Conservation (phyloP, 1,140 invertebrate species). For the Drosophila kohkoa region DNA sequence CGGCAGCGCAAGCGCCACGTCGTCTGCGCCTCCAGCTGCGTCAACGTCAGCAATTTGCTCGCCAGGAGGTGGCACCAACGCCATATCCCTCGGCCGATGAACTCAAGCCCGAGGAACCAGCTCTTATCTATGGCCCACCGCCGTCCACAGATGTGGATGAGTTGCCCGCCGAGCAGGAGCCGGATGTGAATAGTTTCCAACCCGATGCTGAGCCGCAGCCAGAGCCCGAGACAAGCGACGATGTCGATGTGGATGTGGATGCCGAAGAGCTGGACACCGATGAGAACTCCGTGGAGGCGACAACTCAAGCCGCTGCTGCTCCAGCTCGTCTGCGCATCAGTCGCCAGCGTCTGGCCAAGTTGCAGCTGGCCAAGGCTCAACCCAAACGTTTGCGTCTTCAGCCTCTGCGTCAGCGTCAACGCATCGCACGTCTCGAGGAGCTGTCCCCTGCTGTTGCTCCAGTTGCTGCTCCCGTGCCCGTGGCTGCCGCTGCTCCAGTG, state of each 20-base stretch:
- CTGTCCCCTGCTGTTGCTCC: slow-evolving; percentile 32
- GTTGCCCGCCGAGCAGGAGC: slow-evolving; percentile 48
- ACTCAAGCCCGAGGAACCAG: slow-evolving; percentile 70
- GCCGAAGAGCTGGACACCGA: slow-evolving; percentile 66
- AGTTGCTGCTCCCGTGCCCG: slow-evolving; percentile 5
- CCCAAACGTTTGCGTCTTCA: slow-evolving; percentile 24
- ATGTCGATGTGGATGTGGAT: slow-evolving; percentile 1
- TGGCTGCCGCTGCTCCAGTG: slow-evolving; percentile 23
- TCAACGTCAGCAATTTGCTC: slow-evolving; percentile 50
- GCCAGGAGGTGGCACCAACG: slow-evolving; percentile 60
- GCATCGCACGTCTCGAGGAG: slow-evolving; percentile 67
- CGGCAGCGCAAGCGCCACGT: slow-evolving; percentile 44
- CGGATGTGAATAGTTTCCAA: slow-evolving; percentile 51
- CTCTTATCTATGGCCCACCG: slow-evolving; percentile 71
- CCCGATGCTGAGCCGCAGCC: slow-evolving; percentile 37
- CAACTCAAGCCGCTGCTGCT: slow-evolving; percentile 47
- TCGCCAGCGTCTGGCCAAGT: slow-evolving; percentile 61
- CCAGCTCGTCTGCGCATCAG: slow-evolving; percentile 59
- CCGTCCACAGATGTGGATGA: slow-evolving; percentile 47
- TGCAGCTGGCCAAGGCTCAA: slow-evolving; percentile 53
- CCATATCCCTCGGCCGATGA: slow-evolving; percentile 74
- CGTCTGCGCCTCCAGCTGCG: slow-evolving; percentile 34
- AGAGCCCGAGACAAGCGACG: slow-evolving; percentile 5
- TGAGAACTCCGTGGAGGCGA: slow-evolving; percentile 59
- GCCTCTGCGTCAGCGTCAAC: slow-evolving; percentile 37